These are phyloP conservation scores for Melitaea athalia DNA, from an alignment of 2,888 invertebrate genomes.

Conservation along the genomic window DNA sequence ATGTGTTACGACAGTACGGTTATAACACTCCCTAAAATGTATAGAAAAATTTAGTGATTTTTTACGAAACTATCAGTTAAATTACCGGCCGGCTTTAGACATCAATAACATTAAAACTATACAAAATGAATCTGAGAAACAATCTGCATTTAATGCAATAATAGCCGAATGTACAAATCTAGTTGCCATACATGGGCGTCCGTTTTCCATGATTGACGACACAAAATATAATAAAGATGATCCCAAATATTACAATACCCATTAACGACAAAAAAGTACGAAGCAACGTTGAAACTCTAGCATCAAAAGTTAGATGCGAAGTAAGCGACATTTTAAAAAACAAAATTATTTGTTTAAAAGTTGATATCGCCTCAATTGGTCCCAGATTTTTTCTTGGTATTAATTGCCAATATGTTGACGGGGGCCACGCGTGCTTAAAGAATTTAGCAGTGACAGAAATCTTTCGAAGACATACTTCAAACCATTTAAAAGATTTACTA, in stretches of 20 bases:
- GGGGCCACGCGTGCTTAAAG: not conserved
- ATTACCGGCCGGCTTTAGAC: constrained; percentile 9
- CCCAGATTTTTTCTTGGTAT: too few species aligned
- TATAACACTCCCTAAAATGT: too few species aligned
- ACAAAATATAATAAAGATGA: not conserved
- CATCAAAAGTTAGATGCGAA: not conserved
- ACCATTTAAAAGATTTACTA: not conserved
- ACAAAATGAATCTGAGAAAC: too few species aligned
- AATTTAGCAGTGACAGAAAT: not conserved
- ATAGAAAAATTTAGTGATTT: too few species aligned
- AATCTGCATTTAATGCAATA: too few species aligned
- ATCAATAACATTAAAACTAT: too few species aligned
- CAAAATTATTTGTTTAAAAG: not conserved
- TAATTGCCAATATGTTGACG: not conserved
- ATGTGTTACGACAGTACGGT: too few species aligned
- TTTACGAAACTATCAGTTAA: too few species aligned
- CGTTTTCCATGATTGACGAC: not conserved
- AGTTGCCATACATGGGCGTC: not conserved
- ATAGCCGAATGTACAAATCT: not conserved
- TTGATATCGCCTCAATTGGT: not conserved
- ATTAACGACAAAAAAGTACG: not conserved
- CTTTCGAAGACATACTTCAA: not conserved
- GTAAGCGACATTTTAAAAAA: not conserved
- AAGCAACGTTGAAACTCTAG: not conserved
- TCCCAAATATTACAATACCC: not conserved